Conservation (phyloP, 2,113 vertebrate genomes). For the Syngnathus floridae region DNA sequence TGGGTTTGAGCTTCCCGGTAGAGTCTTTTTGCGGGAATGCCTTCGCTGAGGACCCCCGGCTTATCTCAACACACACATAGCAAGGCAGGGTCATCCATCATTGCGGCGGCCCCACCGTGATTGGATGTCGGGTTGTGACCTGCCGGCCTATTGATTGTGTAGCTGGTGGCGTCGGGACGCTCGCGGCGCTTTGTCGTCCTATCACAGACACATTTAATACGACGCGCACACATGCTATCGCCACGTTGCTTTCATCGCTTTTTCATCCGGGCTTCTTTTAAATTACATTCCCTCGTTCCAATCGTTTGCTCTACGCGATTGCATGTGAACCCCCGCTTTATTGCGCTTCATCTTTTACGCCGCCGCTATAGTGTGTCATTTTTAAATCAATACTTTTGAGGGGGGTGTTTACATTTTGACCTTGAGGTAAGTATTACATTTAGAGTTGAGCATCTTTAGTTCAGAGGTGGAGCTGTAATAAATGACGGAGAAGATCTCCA, state of each 20-base stretch:
- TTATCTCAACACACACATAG: slow-evolving; percentile 18
- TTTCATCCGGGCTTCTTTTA: background rate
- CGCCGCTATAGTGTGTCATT: background rate
- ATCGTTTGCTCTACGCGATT: background rate
- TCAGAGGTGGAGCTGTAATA: no score
- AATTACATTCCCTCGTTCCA: background rate
- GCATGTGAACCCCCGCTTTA: background rate
- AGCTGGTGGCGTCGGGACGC: slow-evolving; percentile 35
- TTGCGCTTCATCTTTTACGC: background rate
- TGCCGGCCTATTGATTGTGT: slow-evolving; percentile 59
- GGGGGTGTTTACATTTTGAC: background rate
- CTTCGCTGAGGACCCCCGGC: slow-evolving; percentile 1
- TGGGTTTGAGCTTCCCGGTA: slow-evolving; percentile 7
- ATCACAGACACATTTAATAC: slow-evolving; percentile 22
- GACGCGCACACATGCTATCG: slow-evolving; percentile 1
- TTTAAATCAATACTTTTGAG: background rate
- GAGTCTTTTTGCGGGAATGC: background rate
- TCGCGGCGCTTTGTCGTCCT: slow-evolving; percentile 6
- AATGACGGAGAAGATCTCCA: no score
- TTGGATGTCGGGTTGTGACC: slow-evolving; percentile 52
- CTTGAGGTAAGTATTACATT: background rate
- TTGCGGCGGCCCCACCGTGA: slow-evolving; percentile 35
- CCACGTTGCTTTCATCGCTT: background rate
- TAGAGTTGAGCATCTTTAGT: no score
- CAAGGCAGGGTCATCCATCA: slow-evolving; percentile 53